Percentiles rank a stretch among this genome's conserved stretches.
Conservation (phyloP, 1,140 invertebrate species). For the Dufourea novaeangliae region DNA sequence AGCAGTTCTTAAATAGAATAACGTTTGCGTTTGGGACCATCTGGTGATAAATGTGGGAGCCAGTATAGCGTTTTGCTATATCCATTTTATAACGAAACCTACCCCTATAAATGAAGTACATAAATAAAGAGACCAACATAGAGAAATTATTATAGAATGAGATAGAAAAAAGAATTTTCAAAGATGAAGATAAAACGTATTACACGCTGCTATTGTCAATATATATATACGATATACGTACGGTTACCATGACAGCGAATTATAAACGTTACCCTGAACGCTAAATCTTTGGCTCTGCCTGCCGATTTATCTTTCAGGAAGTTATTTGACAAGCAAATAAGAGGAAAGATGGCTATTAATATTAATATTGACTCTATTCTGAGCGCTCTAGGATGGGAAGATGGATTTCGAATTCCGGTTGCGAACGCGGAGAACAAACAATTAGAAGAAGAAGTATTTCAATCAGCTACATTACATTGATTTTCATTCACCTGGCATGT, state of each 20-base stretch:
- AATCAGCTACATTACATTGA: constrained; percentile 41
- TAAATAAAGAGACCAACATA: background rate
- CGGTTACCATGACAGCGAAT: constrained; percentile 36
- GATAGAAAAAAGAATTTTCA: background rate
- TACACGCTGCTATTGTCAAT: background rate
- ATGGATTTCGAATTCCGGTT: constrained; percentile 87
- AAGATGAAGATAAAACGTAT: background rate
- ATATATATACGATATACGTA: no score
- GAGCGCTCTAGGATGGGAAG: constrained; percentile 86
- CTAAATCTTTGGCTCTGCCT: background rate
- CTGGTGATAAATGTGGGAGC: no score
- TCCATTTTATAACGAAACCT: no score
- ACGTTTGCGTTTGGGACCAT: background rate
- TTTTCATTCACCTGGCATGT: background rate
- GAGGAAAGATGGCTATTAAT: constrained; percentile 22
- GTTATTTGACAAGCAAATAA: background rate
- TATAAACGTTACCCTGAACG: constrained; percentile 16
- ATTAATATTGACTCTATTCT: constrained; percentile 84
- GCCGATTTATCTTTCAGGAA: background rate
- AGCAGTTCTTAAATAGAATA: background rate
- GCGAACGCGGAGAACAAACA: constrained; percentile 87
- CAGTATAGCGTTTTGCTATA: no score
- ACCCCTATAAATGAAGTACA: no score
- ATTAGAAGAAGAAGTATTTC: constrained; percentile 83
- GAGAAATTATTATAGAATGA: background rate